Conservation (phyloP, 2,888 invertebrate species). For the Ophonus ardosiacus region DNA sequence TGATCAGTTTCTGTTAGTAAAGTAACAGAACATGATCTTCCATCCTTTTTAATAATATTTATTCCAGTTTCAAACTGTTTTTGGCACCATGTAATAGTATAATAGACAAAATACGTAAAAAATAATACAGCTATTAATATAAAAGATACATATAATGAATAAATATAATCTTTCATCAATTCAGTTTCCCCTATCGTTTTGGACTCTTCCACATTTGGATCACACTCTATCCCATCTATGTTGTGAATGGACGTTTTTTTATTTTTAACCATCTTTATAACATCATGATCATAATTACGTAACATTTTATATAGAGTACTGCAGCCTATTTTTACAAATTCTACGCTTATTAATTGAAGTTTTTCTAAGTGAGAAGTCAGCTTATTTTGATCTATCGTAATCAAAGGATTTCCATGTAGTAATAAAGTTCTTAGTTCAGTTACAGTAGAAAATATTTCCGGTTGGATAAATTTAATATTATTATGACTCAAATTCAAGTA, state of each 20-base stretch:
- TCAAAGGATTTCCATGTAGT: not conserved
- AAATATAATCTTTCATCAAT: not conserved
- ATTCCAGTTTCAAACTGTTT: not conserved
- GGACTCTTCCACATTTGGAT: not conserved
- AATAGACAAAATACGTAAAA: not conserved
- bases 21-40: slow-evolving; percentile 2
- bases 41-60: not conserved
- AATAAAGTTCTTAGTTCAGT: not conserved
- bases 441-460: not conserved
- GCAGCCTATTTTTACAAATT: not conserved
- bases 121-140: not conserved
- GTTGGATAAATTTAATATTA: not conserved
- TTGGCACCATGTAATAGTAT: slow-evolving; percentile 6
- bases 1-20: slow-evolving; percentile 8
- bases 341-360: not conserved
- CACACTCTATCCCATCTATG: slow-evolving; percentile 1
- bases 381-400: not conserved
- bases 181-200: not conserved
- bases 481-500: not conserved
- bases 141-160: not conserved
- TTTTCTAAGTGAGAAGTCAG: not conserved
- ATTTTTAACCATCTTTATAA: not conserved
- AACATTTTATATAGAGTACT: not conserved
- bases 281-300: not conserved
- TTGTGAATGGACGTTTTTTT: not conserved